phyloP scores from a whole-genome alignment of 2,113 vertebrate species.

The Odocoileus virginianus region DNA sequence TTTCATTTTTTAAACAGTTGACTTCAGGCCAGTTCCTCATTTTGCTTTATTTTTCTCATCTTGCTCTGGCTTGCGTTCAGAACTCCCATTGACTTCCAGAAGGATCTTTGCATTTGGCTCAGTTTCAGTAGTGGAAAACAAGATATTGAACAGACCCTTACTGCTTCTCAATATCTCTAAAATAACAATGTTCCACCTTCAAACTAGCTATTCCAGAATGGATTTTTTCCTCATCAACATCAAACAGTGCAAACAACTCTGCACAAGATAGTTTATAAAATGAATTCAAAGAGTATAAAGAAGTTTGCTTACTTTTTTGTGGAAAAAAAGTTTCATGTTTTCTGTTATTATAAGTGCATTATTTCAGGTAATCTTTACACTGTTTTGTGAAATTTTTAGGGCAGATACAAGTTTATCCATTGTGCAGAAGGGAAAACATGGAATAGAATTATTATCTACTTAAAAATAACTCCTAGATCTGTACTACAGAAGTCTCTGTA shows the following conservation, averaged over 20 bases:
- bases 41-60: slow-evolving; percentile 24
- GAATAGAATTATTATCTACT: background rate
- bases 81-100: slow-evolving; percentile 21
- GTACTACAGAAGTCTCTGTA: background rate
- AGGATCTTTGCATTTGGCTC: slow-evolving; percentile 40
- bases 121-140: slow-evolving; percentile 10
- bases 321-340: background rate
- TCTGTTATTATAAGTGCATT: background rate
- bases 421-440: background rate
- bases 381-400: background rate
- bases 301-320: background rate
- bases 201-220: background rate
- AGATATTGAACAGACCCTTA: background rate
- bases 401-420: background rate
- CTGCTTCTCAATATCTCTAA: background rate
- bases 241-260: background rate
- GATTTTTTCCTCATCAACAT: background rate
- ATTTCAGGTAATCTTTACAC: background rate
- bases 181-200: background rate
- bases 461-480: background rate
- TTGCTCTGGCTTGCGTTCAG: slow-evolving; percentile 32
- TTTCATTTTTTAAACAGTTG: slow-evolving; percentile 41
- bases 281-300: background rate
- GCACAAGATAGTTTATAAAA: background rate
- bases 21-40: slow-evolving; percentile 25